Base-by-base conservation (phyloP, 1,140 invertebrate genomes). In the Cherax destructor region DNA sequence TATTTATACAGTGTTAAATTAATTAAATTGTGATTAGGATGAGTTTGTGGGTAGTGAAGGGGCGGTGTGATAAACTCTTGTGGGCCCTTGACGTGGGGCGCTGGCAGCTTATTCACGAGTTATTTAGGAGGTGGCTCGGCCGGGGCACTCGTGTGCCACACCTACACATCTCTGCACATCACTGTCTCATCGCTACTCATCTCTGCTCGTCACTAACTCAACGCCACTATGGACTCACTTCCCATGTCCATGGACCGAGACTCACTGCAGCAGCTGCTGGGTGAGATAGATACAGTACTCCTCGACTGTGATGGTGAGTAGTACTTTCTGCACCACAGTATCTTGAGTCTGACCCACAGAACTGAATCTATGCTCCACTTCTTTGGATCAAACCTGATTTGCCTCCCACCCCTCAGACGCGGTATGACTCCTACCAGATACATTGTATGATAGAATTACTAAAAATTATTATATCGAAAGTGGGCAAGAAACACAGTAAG, bases 301-400 rank as follows among this genome's bases (percentile, higher is more conserved):
- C 74, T 90, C 16, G 88, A 90, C 81, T 90, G 88, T 65, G 88
- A 90, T 56, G 88, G 88, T 90, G 47, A 90, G 88, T 86, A 65
- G 1, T 21, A 6, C 21, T 6, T 56, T 56, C 9, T 41, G 30
- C 30, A 41, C 30, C 30, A 41, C 0, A 41, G 30, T 41, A 41
- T 41, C 30, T 41, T 41, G 2, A 41, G 2, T 41, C 30, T 41
- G 30, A 41, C 30, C 30, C 30, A 41, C 0, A 2, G 30, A 41
- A 41, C 30, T 41, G 30, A 41, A 41, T 41, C 30, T 41, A 41
- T 41, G 2, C 30, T 41, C 30, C 30, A 41, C 30, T 41, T 41
- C 0, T 41, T 41, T 41, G 30, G 30, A 41, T 41, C 30, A 41
- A 41, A 41, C 30, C 30, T 41, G 30, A 41, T 41, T 0, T 41